phyloP scores from a whole-genome alignment of 1,140 invertebrate species.

The Danaus plexippus region DNA sequence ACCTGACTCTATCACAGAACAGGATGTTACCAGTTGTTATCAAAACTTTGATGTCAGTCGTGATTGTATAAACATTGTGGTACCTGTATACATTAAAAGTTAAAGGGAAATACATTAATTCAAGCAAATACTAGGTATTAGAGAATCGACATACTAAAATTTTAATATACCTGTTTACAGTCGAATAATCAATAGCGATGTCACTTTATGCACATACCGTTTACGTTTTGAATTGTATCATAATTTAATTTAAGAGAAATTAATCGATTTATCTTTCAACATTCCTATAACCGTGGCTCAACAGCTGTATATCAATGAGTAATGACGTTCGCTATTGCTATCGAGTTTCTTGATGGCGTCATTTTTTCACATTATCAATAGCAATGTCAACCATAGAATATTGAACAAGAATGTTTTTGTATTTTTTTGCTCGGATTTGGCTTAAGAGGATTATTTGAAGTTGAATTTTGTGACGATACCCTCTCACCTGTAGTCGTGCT shows the following conservation, averaged over 20 bases:
- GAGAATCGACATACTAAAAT: no score
- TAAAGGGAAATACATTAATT: no score
- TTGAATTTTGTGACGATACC: no score
- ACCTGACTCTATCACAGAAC: slow-evolving; percentile 14
- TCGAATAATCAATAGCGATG: neutral
- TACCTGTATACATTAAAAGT: no score
- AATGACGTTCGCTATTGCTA: neutral
- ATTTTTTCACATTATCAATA: slow-evolving; percentile 28
- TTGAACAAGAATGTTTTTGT: slow-evolving; percentile 30
- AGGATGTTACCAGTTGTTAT: no score
- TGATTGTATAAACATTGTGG: no score
- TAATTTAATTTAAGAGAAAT: slow-evolving; percentile 1
- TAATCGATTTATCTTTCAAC: slow-evolving; percentile 4
- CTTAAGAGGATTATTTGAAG: slow-evolving; percentile 39
- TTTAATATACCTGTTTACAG: neutral
- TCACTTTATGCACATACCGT: no score
- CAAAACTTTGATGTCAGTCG: neutral
- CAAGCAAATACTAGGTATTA: no score
- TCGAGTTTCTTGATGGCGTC: slow-evolving; percentile 5
- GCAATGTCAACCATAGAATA: slow-evolving; percentile 30
- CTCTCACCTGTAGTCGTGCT: no score
- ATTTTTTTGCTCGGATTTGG: slow-evolving; percentile 33
- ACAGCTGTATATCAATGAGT: no score
- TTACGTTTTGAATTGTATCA: neutral
- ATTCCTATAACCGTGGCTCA: no score